Evolutionary conservation across 2,113 vertebrate species (phyloP).

Genomic region (Ictidomys tridecemlineatus): DNA sequence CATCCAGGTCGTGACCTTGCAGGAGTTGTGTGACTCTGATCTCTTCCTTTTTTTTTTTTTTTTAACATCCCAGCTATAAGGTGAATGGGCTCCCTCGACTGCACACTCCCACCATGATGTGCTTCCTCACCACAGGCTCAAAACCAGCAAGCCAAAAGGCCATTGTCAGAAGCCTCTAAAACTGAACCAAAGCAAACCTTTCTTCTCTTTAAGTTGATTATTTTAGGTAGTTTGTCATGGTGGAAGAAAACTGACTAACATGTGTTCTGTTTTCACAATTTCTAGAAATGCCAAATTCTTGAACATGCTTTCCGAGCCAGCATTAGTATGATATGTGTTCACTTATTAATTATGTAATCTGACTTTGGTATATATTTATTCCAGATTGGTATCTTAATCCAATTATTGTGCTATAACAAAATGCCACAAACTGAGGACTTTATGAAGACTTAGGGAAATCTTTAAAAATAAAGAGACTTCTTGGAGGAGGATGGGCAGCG

Average conservation of each 20-base stretch:
- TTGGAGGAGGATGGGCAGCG: background rate
- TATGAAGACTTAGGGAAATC: background rate
- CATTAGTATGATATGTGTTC: background rate
- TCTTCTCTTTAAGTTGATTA: background rate
- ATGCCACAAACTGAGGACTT: background rate
- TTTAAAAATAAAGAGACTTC: background rate
- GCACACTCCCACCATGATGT: rapidly evolving
- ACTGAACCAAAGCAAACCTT: background rate
- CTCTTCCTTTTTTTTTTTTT: background rate
- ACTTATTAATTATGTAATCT: background rate
- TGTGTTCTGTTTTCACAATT: background rate
- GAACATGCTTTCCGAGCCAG: background rate
- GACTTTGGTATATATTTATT: background rate
- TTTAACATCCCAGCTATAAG: background rate
- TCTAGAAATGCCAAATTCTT: background rate
- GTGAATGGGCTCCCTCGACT: no score
- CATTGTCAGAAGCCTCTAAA: background rate
- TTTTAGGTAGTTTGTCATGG: background rate
- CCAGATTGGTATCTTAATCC: background rate
- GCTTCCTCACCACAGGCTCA: background rate
- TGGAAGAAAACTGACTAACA: background rate
- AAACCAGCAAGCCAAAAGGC: background rate
- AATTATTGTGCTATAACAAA: background rate
- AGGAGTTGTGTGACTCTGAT: background rate
- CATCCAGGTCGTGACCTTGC: no score